These are phyloP conservation scores for Palloptera scutellata DNA, from an alignment of 2,888 invertebrate genomes.

Conservation along the genomic window DNA sequence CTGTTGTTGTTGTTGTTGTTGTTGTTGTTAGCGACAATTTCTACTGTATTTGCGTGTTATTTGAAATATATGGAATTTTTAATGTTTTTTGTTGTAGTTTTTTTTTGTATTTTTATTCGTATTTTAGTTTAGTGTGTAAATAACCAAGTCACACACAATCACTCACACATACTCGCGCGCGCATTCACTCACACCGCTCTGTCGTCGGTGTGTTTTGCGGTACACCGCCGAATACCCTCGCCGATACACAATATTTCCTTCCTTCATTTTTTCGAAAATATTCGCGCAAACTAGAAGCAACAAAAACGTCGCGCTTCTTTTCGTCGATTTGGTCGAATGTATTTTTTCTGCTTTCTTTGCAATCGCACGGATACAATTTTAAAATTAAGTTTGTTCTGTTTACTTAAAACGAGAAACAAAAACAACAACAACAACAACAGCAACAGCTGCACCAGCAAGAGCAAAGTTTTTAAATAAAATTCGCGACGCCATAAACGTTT, in stretches of 20 bases:
- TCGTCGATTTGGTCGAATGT: no score
- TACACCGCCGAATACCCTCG: neutral
- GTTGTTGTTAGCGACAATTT: conserved; percentile 37
- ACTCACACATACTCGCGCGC: neutral
- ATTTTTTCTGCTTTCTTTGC: no score
- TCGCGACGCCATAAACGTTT: no score
- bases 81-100: conserved; percentile 12
- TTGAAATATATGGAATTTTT: conserved; percentile 32
- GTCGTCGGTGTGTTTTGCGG: neutral
- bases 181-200: neutral
- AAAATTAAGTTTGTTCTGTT: no score
- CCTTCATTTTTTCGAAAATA: conserved; percentile 8
- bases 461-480: no score
- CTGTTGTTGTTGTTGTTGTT: conserved; percentile 30
- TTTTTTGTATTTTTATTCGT: neutral
- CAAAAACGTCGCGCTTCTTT: neutral
- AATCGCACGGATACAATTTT: no score
- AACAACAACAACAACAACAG: no score
- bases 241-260: neutral
- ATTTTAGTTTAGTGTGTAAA: neutral
- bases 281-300: conserved; percentile 10
- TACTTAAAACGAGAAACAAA: no score
- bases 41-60: conserved; percentile 36
- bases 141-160: neutral
- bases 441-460: no score